Conservation (phyloP, 2,888 invertebrate species). For the Orthosia cruda region DNA sequence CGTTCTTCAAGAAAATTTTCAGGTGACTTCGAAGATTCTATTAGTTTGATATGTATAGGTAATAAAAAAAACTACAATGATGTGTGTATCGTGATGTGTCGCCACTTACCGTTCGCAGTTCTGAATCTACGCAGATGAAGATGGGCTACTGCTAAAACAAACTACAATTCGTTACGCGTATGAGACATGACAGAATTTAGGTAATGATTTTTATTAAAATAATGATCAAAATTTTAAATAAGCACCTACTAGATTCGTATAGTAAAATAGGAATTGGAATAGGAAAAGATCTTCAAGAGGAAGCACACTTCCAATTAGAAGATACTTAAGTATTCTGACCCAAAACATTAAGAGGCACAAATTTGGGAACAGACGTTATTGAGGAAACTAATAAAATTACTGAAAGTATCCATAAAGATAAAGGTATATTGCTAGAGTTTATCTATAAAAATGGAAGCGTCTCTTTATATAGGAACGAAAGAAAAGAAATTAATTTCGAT, state of each 20-base stretch:
- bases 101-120: slow-evolving; percentile 76
- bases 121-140: slow-evolving; percentile 77
- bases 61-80: slow-evolving; percentile 64
- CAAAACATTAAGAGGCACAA: slow-evolving; percentile 33
- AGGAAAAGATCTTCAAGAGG: not conserved
- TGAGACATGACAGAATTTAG: slow-evolving; percentile 80
- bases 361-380: slow-evolving; percentile 44
- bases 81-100: slow-evolving; percentile 65
- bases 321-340: slow-evolving; percentile 39
- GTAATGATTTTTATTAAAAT: slow-evolving; percentile 76
- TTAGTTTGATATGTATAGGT: slow-evolving; percentile 48
- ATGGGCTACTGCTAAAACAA: slow-evolving; percentile 86
- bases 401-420: slow-evolving; percentile 49
- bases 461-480: slow-evolving; percentile 7
- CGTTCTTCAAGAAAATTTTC: slow-evolving; percentile 25
- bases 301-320: slow-evolving; percentile 14
- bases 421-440: slow-evolving; percentile 33
- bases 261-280: not conserved
- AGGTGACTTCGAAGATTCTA: slow-evolving; percentile 23
- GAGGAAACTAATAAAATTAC: slow-evolving; percentile 40
- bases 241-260: not conserved
- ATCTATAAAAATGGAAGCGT: slow-evolving; percentile 29
- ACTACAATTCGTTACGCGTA: slow-evolving; percentile 84
- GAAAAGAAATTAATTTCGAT: slow-evolving; percentile 3
- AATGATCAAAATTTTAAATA: slow-evolving; percentile 12